Evolutionary conservation across 2,888 invertebrate species (phyloP), one percentile per base, ranked within the genome.

Genomic region (Blomia tropicalis): DNA sequence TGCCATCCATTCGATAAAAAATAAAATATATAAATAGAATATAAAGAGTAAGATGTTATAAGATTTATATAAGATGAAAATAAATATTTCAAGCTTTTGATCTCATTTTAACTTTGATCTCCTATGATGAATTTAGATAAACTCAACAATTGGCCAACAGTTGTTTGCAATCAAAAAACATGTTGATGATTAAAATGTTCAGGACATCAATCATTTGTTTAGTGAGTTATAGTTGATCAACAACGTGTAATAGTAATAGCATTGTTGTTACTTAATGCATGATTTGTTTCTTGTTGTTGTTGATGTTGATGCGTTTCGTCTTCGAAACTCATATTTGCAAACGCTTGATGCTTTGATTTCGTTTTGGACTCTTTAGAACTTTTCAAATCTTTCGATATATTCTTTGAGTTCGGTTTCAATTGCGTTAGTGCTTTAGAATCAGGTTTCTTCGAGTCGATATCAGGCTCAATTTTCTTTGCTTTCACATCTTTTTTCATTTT

Each of bases 251-350:
- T 47, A n/a, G 51, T 47, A 7, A 47, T n/a, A 11, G 22, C 7
- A 19, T 19, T 47, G 14, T 22, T 47, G 51, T 7, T 14, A n/a
- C 14, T 25, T 7, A n/a, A 25, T 7, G 7, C 51, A 27, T 11
- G 7, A 19, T 14, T 47, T 7, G 51, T 47, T 14, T 7, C 7
- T 7, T 36, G 7, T 36, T 7, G 7, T 17, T 36, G 36, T 17
- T 36, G 36, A 17, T 36, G 36, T n/a, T n/a, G n/a, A n/a, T n/a
- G n/a, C n/a, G n/a, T n/a, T n/a, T 59, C 59, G 56, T 68, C 68
- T 51, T 68, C 68, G 25, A 68, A 68, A 56, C 67, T 67, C 66
- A 68, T 66, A 44, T 68, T 68, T 3, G 68, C 63, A 36, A 68
- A 68, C 22, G 67, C 67, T 36, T 62, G 62, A n/a, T 47, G 51